A percentile compares a stretch with the other conserved stretches of the same genome.
These are phyloP conservation scores for Metridium senile DNA, from an alignment of 92 coral and sea anemone species.

Conservation along the genomic window DNA sequence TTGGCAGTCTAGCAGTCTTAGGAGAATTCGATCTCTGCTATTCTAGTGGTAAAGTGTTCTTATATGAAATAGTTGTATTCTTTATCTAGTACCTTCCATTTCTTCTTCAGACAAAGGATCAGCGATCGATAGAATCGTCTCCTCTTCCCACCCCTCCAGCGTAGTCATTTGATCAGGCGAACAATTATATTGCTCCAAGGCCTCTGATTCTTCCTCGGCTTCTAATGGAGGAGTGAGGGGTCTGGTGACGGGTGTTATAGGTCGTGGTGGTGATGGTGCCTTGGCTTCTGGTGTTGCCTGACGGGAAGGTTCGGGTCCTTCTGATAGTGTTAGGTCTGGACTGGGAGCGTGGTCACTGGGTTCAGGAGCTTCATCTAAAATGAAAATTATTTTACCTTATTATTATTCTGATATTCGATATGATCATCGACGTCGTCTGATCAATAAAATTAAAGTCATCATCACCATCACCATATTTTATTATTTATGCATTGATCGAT, in stretches of 20 bases:
- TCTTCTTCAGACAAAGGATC: slow-evolving; percentile 50
- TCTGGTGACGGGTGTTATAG: slow-evolving; percentile 27
- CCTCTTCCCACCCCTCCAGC: slow-evolving; percentile 72
- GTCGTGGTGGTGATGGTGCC: slow-evolving; percentile 3
- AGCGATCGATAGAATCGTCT: slow-evolving; percentile 42
- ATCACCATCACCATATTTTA: no score
- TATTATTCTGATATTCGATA: no score
- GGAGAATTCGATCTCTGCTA: no score
- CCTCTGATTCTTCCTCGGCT: slow-evolving; percentile 51
- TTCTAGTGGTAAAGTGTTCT: no score
- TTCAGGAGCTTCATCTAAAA: slow-evolving; percentile 6
- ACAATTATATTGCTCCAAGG: slow-evolving; percentile 41
- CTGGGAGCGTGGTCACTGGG: slow-evolving; percentile 19
- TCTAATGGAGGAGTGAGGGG: slow-evolving; percentile 37
- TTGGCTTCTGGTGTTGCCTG: slow-evolving; percentile 5
- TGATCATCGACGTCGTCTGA: no score
- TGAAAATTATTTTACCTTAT: neutral
- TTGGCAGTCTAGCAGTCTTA: no score
- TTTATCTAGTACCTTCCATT: slow-evolving; percentile 70
- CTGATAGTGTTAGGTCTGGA: slow-evolving; percentile 14
- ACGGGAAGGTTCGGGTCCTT: slow-evolving; percentile 16
- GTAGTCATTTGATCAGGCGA: slow-evolving; percentile 35
- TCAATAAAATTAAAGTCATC: no score
- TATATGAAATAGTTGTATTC: no score
- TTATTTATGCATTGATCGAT: no score